Percentiles rank a stretch among this genome's conserved stretches.
phyloP scores from a whole-genome alignment of 2,888 invertebrate genomes.

The Morpho deidamia region DNA sequence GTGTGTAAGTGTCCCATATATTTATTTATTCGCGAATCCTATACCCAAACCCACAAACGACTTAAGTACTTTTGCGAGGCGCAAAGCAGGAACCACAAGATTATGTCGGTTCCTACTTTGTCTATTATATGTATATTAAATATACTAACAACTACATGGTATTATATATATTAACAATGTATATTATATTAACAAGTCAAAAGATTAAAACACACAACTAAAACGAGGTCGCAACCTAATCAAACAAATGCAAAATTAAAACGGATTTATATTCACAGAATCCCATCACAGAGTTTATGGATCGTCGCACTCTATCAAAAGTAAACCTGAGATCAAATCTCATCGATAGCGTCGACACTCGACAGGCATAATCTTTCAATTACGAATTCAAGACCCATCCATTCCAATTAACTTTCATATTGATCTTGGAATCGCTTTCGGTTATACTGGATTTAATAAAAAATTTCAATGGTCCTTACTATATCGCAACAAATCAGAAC shows the following conservation, averaged over 20 bases:
- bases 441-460: constrained; percentile 42
- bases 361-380: constrained; percentile 57
- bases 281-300: constrained; percentile 12
- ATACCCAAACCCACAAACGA: no score
- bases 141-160: background rate
- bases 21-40: no score
- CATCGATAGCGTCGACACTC: constrained; percentile 28
- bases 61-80: no score
- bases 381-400: constrained; percentile 62
- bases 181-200: no score
- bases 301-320: constrained; percentile 13
- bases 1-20: no score
- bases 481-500: background rate
- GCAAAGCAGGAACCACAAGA: no score
- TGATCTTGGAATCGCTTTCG: constrained; percentile 51
- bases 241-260: constrained; percentile 4
- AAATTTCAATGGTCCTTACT: constrained; percentile 27
- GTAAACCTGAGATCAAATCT: constrained; percentile 16
- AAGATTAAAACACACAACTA: background rate
- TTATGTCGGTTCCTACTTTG: no score
- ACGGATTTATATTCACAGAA: constrained; percentile 5
- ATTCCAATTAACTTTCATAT: constrained; percentile 64
- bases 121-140: no score
- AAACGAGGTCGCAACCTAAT: background rate
- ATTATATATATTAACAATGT: no score